Conservation (phyloP, 2,113 vertebrate genomes). For the Seriola aureovittata region DNA sequence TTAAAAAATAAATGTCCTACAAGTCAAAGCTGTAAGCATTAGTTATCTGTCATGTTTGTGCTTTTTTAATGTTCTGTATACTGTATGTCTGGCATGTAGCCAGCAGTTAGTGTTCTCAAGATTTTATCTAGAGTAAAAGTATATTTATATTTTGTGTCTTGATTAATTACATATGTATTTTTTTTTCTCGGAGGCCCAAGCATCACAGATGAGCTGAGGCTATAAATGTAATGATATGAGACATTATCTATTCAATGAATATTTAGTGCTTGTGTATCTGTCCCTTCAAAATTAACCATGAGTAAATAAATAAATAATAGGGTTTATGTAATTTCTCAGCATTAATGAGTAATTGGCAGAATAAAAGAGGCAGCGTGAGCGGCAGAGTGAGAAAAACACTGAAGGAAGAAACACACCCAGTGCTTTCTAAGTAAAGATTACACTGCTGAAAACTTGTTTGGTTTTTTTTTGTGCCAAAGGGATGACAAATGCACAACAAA, state of each 20-base stretch:
- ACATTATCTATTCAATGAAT: constrained; percentile 17
- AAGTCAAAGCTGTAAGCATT: constrained; percentile 25
- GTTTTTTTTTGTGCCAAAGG: constrained; percentile 52
- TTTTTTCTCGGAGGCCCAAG: neutral
- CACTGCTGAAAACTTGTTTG: constrained; percentile 66
- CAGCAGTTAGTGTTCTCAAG: constrained; percentile 14
- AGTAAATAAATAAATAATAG: constrained; percentile 41
- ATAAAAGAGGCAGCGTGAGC: constrained; percentile 42
- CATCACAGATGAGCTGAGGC: neutral
- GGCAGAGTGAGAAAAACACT: constrained; percentile 46
- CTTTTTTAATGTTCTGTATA: constrained; percentile 7
- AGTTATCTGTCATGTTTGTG: constrained; percentile 46
- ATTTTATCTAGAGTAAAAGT: constrained; percentile 1
- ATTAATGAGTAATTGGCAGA: constrained; percentile 63
- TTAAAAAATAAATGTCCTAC: constrained; percentile 32
- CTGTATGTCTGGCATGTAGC: neutral
- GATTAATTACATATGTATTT: constrained; percentile 1
- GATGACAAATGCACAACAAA: constrained; percentile 80
- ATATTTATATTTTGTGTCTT: constrained; percentile 21
- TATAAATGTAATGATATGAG: constrained; percentile 25
- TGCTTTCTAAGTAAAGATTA: constrained; percentile 66
- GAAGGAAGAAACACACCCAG: constrained; percentile 62
- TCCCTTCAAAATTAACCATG: constrained; percentile 27
- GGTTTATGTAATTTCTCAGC: constrained; percentile 45
- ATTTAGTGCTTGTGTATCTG: constrained; percentile 5